Conservation (phyloP, 2,797 vertebrate species). For the Pipistrellus pipistrellus region DNA sequence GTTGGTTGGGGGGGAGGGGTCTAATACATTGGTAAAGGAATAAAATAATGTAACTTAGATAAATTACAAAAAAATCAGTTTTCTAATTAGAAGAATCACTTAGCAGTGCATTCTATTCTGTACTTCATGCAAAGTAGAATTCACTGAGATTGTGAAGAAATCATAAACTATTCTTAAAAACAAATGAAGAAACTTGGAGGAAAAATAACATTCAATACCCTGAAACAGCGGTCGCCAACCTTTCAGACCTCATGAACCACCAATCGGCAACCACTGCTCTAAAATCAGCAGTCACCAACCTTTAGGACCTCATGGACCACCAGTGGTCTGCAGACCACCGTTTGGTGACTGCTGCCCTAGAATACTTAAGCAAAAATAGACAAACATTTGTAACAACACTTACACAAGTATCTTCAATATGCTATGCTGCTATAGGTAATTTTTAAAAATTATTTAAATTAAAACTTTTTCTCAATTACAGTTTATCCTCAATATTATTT, state of each 20-base stretch:
- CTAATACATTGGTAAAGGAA: neutral
- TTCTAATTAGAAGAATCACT: conserved; percentile 29
- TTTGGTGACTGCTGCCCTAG: conserved; percentile 18
- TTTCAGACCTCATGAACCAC: too few relatives aligned
- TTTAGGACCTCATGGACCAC: too few relatives aligned
- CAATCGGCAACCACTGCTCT: too few relatives aligned
- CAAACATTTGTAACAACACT: conserved; percentile 83
- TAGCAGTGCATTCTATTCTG: neutral
- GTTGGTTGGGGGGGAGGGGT: neutral
- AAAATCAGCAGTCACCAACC: too few relatives aligned
- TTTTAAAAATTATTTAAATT: neutral
- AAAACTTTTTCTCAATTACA: neutral
- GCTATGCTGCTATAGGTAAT: conserved; percentile 49
- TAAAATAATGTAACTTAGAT: conserved; percentile 28
- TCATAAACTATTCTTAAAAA: conserved; percentile 40
- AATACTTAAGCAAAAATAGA: conserved; percentile 79
- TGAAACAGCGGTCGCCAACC: neutral
- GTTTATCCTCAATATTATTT: neutral
- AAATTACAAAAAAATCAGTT: neutral
- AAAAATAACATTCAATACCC: conserved; percentile 72
- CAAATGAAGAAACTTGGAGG: conserved; percentile 62
- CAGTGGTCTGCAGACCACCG: too few relatives aligned
- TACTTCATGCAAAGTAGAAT: neutral
- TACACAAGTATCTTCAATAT: conserved; percentile 78
- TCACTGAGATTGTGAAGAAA: neutral